These are phyloP conservation scores for Cyanoramphus novaezelandiae DNA, from an alignment of 2,113 vertebrate genomes.

Conservation along the genomic window DNA sequence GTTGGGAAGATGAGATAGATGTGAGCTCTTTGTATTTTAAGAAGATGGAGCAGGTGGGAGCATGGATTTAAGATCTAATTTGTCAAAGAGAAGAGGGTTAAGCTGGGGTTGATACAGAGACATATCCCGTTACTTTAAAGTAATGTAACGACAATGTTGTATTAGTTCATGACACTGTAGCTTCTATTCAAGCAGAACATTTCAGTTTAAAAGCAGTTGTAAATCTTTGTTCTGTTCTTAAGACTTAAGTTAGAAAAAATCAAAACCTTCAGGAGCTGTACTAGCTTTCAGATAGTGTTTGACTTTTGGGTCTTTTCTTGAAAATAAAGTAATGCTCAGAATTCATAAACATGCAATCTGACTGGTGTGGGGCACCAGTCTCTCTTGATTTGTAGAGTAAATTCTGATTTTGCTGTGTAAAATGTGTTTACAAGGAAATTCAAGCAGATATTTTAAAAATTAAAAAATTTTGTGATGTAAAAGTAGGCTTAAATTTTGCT, in stretches of 20 bases:
- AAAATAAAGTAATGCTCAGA: neutral
- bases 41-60: neutral
- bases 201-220: neutral
- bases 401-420: neutral
- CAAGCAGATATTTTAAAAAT: neutral
- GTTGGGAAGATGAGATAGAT: neutral
- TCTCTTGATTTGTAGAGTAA: neutral
- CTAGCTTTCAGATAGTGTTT: neutral
- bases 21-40: neutral
- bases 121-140: neutral
- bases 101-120: neutral
- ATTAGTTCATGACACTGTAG: neutral
- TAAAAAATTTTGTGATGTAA: neutral
- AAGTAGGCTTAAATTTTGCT: neutral
- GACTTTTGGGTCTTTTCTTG: neutral
- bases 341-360: neutral
- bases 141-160: neutral
- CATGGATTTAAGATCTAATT: neutral
- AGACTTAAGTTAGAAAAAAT: neutral
- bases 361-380: neutral
- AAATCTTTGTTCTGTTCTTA: neutral
- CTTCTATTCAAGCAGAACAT: neutral
- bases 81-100: neutral
- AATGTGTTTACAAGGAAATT: neutral
- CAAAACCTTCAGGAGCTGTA: neutral